Percentiles rank a stretch among this genome's conserved stretches.
Conservation (phyloP, 2,888 invertebrate genomes). For the Hipparchia semele region DNA sequence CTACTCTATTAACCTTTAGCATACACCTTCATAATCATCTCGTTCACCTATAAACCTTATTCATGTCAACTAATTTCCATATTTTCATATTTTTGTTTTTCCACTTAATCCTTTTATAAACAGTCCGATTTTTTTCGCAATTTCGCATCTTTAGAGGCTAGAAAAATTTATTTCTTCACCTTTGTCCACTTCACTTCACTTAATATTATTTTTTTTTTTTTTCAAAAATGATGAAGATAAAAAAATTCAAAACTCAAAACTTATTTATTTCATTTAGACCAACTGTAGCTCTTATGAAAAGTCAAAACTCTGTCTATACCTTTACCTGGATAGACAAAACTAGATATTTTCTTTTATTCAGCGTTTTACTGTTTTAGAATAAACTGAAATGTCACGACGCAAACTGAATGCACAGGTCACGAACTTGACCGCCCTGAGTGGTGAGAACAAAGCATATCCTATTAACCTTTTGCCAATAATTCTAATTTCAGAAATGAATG, state of each 20-base stretch:
- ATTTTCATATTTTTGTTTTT: too few species aligned
- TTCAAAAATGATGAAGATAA: too few species aligned
- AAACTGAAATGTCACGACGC: slow-evolving; percentile 15
- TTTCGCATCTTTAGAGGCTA: too few species aligned
- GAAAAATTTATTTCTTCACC: too few species aligned
- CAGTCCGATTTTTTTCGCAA: too few species aligned
- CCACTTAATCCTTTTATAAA: too few species aligned
- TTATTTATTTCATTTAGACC: too few species aligned
- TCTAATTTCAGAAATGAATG: slow-evolving; percentile 26
- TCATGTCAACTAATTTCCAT: neutral
- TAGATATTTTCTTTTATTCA: neutral
- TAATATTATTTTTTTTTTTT: too few species aligned
- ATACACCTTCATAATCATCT: slow-evolving; percentile 2
- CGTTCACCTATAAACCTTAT: neutral
- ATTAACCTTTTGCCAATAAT: slow-evolving; percentile 17
- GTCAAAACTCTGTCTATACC: too few species aligned
- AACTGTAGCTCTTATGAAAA: too few species aligned
- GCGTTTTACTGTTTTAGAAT: neutral
- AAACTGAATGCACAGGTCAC: slow-evolving; percentile 31
- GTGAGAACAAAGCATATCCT: slow-evolving; percentile 34
- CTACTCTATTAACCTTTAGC: slow-evolving; percentile 17
- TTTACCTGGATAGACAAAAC: neutral
- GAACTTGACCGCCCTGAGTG: slow-evolving; percentile 36
- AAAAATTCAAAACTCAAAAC: too few species aligned
- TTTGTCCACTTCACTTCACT: too few species aligned